Conservation (phyloP, 1,140 invertebrate genomes). For the Leptopilina clavipes region DNA sequence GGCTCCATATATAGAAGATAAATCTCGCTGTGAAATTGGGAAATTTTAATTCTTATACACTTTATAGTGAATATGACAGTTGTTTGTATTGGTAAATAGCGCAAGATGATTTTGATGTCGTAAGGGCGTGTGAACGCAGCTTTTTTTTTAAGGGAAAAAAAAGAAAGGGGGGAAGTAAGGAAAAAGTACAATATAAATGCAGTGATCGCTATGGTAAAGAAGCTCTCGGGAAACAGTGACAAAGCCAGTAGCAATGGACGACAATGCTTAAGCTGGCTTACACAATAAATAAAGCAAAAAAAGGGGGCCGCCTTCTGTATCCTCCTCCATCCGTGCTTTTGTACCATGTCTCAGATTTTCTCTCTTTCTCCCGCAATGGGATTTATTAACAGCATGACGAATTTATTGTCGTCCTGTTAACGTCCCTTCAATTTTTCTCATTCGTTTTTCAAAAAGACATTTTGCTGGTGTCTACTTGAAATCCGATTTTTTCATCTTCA, state of each 20-base stretch:
- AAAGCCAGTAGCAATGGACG: slow-evolving; percentile 48
- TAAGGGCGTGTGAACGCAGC: slow-evolving; percentile 30
- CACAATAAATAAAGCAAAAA: slow-evolving; percentile 49
- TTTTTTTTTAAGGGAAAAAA: neutral
- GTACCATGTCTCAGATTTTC: slow-evolving; percentile 30
- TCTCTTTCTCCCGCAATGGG: slow-evolving; percentile 35
- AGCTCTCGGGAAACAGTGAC: slow-evolving; percentile 39
- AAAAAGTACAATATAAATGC: slow-evolving; percentile 39
- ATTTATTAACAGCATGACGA: slow-evolving; percentile 47
- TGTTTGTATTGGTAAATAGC: slow-evolving; percentile 19
- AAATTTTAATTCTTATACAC: too few species aligned
- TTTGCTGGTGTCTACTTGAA: slow-evolving; percentile 24
- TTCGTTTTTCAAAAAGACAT: neutral
- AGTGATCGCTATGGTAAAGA: slow-evolving; percentile 38
- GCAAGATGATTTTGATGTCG: slow-evolving; percentile 12
- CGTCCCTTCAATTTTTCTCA: slow-evolving; percentile 22
- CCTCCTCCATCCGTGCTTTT: slow-evolving; percentile 42
- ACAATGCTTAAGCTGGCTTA: slow-evolving; percentile 49
- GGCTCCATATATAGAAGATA: too few species aligned
- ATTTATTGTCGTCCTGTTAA: slow-evolving; percentile 37
- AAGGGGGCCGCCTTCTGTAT: slow-evolving; percentile 45
- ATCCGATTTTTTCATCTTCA: neutral
- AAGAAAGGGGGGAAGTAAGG: slow-evolving; percentile 35
- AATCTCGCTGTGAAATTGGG: too few species aligned
- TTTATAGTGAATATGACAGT: too few species aligned